Base-by-base conservation (phyloP, 2,888 invertebrate genomes). In the Silvanus unidentatus region DNA sequence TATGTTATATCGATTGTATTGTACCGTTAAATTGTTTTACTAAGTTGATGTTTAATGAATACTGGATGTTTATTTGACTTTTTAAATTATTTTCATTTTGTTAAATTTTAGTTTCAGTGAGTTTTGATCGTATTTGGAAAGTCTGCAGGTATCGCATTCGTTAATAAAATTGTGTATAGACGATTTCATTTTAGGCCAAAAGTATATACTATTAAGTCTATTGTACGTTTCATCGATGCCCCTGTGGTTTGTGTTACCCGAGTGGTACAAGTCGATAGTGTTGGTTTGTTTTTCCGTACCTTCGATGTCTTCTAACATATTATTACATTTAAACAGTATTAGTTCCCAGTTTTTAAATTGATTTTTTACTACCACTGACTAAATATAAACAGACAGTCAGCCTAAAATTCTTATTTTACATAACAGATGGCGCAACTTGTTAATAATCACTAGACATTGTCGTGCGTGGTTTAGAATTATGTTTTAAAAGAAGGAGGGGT, bases 51-150 rank as follows among this genome's bases (percentile, higher is more conserved):
- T n/a, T n/a, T n/a, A n/a, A n/a, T n/a, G n/a, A n/a, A n/a, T n/a
- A n/a, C n/a, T n/a, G n/a, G n/a, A n/a, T n/a, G n/a, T n/a, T n/a
- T n/a, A n/a, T n/a, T n/a, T n/a, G n/a, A n/a, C n/a, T n/a, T n/a
- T n/a, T n/a, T n/a, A n/a, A n/a, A n/a, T n/a, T n/a, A n/a, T n/a
- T n/a, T n/a, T n/a, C n/a, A n/a, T n/a, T n/a, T n/a, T n/a, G n/a
- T 37, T 43, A 3, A 37, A 28, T 28, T 43, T 43, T 13, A 37
- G 29, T 13, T 37, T 43, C 27, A 37, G 15, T 3, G 37, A 29
- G 13, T 43, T 16, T 22, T 22, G 14, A 30, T 35, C 42, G 6
- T 42, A 15, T 10, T 36, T 35, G 10, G 22, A 13, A 4, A 42
- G 15, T 13, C 16, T 37, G 14, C 37, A 37, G 15, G 15, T 16